Base-by-base conservation (phyloP, 2,888 invertebrate genomes). In the Auanema freiburgensis region DNA sequence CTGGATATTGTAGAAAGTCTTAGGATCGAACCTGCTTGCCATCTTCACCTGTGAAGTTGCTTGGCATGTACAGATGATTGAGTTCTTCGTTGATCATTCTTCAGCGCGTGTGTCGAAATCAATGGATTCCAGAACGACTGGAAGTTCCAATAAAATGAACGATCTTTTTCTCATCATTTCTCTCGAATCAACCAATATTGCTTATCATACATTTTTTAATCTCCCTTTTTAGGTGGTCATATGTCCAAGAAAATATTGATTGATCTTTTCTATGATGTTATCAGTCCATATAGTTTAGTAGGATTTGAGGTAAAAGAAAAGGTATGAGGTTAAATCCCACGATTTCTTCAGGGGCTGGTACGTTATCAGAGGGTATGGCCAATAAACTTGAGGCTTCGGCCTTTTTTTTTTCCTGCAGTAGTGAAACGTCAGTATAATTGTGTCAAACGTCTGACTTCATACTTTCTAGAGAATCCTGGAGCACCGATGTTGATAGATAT, bases 261-360 rank as follows among this genome's bases (percentile, higher is more conserved):
- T 21, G 62, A 62, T 44, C 43, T 62, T 43, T 62, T 62, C 51
- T 62, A 43, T 33, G 57, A 57, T 23, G 57, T 62, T 24, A 57
- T 62, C 23, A 57, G 57, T 42, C 62, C 62, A 2, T 62, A 62
- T 57, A 62, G 62, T 49, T 62, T 41, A 41, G 14, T 56, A 41
- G 57, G 40, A 8, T 62, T 62, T 23, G 62, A 62, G 51, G 57
- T 62, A 18, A 18, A 21, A 18, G 43, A n/a, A 5, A 6, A 10
- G 16, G 46, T 5, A 46, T 21, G 16, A 5, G 3, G 46, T 5
- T 5, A 46, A 46, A 46, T 8, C 3, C 8, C 3, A 5, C 33
- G 8, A 33, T 14, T 10, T 49, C 25, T 46, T 33, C 25, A 62
- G 62, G 57, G 41, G 8, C 25, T 62, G 5, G 52, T 51, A 11